phyloP scores from a whole-genome alignment of 2,888 invertebrate genomes.

The Xanthia icteritia region DNA sequence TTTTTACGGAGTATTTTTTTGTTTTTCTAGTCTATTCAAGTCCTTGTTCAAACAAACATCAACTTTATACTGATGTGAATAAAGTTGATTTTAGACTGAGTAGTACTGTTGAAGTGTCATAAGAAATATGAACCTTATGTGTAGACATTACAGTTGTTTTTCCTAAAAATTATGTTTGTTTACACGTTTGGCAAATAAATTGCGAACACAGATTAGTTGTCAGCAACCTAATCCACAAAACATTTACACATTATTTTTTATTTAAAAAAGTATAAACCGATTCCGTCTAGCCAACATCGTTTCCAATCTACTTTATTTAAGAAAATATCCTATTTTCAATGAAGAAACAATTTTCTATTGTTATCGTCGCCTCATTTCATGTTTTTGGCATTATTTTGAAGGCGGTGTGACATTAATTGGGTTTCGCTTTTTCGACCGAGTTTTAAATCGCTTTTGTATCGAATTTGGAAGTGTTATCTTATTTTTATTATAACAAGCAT shows the following conservation, averaged over 20 bases:
- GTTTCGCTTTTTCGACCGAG: constrained; percentile 3
- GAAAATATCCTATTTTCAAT: constrained; percentile 13
- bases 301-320: constrained; percentile 29
- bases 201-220: not conserved
- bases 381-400: constrained; percentile 21
- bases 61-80: too few relatives aligned
- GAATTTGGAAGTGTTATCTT: not conserved
- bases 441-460: constrained; percentile 6
- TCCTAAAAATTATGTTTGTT: too few relatives aligned
- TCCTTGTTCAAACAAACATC: too few relatives aligned
- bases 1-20: too few relatives aligned
- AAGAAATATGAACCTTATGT: too few relatives aligned
- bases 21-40: too few relatives aligned
- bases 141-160: too few relatives aligned
- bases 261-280: not conserved
- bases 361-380: constrained; percentile 24
- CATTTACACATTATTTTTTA: not conserved
- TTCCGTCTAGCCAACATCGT: constrained; percentile 9
- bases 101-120: too few relatives aligned
- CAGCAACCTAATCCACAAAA: not conserved
- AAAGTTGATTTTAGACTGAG: too few relatives aligned
- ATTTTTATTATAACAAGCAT: not conserved
- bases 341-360: constrained; percentile 37
- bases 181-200: too few relatives aligned
- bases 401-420: constrained; percentile 20